Percentiles rank a stretch among this genome's conserved stretches.
Conservation (phyloP, 2,113 vertebrate species). For the Rhinolophus sinicus region DNA sequence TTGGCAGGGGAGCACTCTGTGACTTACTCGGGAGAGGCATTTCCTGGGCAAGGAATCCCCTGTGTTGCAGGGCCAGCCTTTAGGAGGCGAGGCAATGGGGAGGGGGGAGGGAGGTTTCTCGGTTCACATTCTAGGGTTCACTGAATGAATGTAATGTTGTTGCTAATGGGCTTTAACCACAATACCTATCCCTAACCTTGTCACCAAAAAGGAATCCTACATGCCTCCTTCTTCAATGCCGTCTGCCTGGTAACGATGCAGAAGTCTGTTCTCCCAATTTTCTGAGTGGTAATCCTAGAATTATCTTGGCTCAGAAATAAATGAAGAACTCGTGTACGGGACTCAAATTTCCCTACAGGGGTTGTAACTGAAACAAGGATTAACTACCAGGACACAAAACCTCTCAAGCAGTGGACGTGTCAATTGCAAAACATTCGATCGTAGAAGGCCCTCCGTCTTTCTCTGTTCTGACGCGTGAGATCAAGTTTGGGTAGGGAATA, state of each 20-base stretch:
- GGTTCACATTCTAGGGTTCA: constrained; percentile 42
- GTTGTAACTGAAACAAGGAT: constrained; percentile 70
- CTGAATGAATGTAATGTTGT: constrained; percentile 77
- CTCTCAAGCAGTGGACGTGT: background rate
- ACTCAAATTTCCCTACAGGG: constrained; percentile 75
- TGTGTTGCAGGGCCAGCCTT: background rate
- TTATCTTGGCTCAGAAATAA: constrained; percentile 80
- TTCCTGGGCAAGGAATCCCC: constrained; percentile 64
- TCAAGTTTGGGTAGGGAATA: constrained; percentile 31
- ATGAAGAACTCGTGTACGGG: constrained; percentile 76
- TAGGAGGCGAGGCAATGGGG: background rate
- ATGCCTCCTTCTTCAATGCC: constrained; percentile 59
- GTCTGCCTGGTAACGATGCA: constrained; percentile 61
- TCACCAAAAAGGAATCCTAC: background rate
- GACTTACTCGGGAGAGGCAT: constrained; percentile 58
- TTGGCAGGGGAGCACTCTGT: background rate
- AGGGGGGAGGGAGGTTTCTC: background rate
- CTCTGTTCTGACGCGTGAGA: constrained; percentile 14
- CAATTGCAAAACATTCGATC: background rate
- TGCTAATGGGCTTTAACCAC: constrained; percentile 79
- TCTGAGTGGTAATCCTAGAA: constrained; percentile 82
- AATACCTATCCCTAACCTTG: constrained; percentile 74
- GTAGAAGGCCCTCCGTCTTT: background rate
- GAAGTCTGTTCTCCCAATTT: constrained; percentile 71
- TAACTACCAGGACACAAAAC: constrained; percentile 70